These are phyloP conservation scores for Tubulanus polymorphus DNA, from an alignment of 2,888 invertebrate species.

Conservation along the genomic window DNA sequence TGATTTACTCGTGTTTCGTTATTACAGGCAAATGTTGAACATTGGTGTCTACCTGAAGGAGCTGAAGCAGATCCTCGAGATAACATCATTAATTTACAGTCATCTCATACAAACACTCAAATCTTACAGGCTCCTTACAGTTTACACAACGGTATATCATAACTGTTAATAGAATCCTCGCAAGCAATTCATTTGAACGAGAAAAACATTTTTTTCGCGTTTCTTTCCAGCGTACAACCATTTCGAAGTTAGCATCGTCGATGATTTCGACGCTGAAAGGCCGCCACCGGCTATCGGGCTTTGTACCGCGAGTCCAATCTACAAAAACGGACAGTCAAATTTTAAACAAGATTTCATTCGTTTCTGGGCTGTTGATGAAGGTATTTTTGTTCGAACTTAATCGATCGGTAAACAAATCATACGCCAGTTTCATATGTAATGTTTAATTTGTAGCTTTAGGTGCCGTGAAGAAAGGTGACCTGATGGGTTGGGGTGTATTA, in stretches of 20 bases:
- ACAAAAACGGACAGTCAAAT: slow-evolving; percentile 28
- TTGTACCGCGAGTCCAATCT: slow-evolving; percentile 36
- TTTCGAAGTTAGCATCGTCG: slow-evolving; percentile 40
- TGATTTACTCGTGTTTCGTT: neutral
- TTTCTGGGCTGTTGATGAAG: slow-evolving; percentile 43
- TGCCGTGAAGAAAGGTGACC: slow-evolving; percentile 35
- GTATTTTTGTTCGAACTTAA: slow-evolving; percentile 22
- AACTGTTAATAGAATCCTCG: too few relatives aligned
- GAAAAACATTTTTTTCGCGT: neutral
- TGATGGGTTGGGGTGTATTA: slow-evolving; percentile 45
- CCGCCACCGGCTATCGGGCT: slow-evolving; percentile 41
- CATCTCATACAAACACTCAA: slow-evolving; percentile 25
- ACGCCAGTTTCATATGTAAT: too few relatives aligned
- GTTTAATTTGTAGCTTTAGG: slow-evolving; percentile 35
- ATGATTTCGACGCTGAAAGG: slow-evolving; percentile 31
- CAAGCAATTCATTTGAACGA: too few relatives aligned
- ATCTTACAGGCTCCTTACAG: slow-evolving; percentile 39
- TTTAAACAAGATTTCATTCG: slow-evolving; percentile 40
- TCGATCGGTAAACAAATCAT: too few relatives aligned
- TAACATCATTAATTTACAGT: slow-evolving; percentile 28
- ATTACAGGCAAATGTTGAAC: slow-evolving; percentile 32
- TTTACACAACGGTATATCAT: slow-evolving; percentile 31
- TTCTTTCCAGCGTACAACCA: slow-evolving; percentile 38
- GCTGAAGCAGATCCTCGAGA: slow-evolving; percentile 28
- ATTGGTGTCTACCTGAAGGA: slow-evolving; percentile 44